phyloP scores from a whole-genome alignment of 2,797 vertebrate species.

The Chanos chanos region DNA sequence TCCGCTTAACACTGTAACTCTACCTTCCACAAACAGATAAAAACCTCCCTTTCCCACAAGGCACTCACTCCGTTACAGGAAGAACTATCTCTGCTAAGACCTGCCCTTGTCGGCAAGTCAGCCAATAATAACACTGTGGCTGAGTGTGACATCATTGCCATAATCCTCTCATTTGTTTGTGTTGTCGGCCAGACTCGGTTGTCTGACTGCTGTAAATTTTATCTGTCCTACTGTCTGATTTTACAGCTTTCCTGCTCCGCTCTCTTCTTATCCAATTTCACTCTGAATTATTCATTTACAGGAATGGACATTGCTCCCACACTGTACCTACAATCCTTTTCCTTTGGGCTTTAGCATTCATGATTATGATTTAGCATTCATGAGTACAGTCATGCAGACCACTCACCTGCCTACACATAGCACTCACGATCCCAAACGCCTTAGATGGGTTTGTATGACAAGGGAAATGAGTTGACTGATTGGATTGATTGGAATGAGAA shows the following conservation, averaged over 20 bases:
- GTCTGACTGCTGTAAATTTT: conserved; percentile 38
- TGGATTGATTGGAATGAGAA: background rate
- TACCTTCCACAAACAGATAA: conserved; percentile 40
- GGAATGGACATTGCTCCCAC: conserved; percentile 44
- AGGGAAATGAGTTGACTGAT: background rate
- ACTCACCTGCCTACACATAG: too few species aligned
- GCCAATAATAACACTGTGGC: conserved; percentile 55
- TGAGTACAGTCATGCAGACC: too few species aligned
- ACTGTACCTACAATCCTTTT: conserved; percentile 22
- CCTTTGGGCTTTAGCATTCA: too few species aligned
- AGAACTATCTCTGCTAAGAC: conserved; percentile 38
- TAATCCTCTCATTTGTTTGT: conserved; percentile 39
- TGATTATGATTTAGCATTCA: too few species aligned
- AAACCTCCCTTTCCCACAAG: conserved; percentile 51
- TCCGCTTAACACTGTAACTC: conserved; percentile 8
- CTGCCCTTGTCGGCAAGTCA: conserved; percentile 44
- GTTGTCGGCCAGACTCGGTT: conserved; percentile 41
- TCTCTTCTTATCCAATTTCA: conserved; percentile 24
- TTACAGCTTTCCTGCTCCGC: conserved; percentile 34
- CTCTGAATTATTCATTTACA: conserved; percentile 47
- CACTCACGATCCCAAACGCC: too few species aligned
- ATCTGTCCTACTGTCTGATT: conserved; percentile 32
- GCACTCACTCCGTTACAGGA: conserved; percentile 47
- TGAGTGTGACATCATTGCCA: conserved; percentile 48
- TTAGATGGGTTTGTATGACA: background rate